Evolutionary conservation across 2,888 invertebrate species (phyloP).

Genomic region (Sarcophaga variegata): DNA sequence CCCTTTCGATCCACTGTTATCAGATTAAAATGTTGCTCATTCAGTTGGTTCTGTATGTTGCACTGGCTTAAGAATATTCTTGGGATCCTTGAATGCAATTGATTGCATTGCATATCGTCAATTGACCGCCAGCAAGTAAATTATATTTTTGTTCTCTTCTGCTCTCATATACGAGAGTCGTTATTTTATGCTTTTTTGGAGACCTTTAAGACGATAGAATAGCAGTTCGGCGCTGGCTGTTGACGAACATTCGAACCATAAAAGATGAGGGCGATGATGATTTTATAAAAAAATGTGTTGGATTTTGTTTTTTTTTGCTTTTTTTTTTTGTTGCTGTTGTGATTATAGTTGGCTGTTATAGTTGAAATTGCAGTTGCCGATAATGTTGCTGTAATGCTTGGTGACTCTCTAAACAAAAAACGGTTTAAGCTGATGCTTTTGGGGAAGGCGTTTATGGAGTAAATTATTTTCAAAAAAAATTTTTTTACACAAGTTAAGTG

Average conservation of each 20-base stretch:
- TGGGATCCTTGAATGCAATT: constrained; percentile 57
- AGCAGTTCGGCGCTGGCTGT: constrained; percentile 10
- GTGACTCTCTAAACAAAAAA: constrained; percentile 54
- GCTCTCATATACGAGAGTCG: neutral
- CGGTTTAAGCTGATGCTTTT: constrained; percentile 35
- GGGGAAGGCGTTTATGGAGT: constrained; percentile 50
- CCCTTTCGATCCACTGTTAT: constrained; percentile 78
- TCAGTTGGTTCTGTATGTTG: constrained; percentile 23
- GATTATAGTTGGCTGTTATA: neutral
- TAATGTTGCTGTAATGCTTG: constrained; percentile 20
- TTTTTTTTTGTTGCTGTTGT: constrained; percentile 39
- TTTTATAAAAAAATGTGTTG: constrained; percentile 33
- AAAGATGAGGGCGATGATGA: constrained; percentile 63
- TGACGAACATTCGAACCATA: constrained; percentile 46
- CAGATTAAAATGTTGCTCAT: constrained; percentile 74
- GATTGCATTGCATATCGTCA: constrained; percentile 60
- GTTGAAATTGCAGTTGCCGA: constrained; percentile 4
- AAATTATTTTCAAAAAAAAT: constrained; percentile 13
- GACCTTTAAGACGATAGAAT: constrained; percentile 36
- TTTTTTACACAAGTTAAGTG: constrained; percentile 21
- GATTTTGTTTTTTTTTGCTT: constrained; percentile 38
- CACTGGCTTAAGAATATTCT: constrained; percentile 40
- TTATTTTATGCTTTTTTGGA: constrained; percentile 38
- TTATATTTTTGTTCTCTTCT: constrained; percentile 51
- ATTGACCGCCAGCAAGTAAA: constrained; percentile 64